These are phyloP conservation scores for Drosophila sucinea DNA, from an alignment of 1,140 invertebrate genomes.

Conservation along the genomic window DNA sequence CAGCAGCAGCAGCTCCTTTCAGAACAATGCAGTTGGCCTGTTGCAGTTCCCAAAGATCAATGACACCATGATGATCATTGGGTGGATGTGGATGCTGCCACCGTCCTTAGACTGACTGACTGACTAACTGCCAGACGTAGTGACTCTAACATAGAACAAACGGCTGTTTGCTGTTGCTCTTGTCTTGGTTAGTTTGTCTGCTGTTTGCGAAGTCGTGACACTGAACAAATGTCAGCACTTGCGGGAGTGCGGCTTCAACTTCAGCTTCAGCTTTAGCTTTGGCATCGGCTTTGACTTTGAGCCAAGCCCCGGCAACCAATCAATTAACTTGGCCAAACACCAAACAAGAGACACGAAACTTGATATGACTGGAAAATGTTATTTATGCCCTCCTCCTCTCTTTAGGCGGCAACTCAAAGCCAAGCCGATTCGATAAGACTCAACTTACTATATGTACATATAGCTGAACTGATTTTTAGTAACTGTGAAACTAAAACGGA, in stretches of 20 bases:
- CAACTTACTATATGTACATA: slow-evolving; percentile 11
- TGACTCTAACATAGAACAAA: slow-evolving; percentile 63
- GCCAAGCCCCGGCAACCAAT: slow-evolving; percentile 66
- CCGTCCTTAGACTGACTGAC: slow-evolving; percentile 38
- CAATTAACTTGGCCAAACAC: slow-evolving; percentile 69
- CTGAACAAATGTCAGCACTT: slow-evolving; percentile 79
- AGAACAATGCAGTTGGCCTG: slow-evolving; percentile 73
- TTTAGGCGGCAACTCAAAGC: slow-evolving; percentile 49
- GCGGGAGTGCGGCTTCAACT: slow-evolving; percentile 64
- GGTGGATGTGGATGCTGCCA: slow-evolving; percentile 49
- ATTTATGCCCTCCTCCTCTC: slow-evolving; percentile 40
- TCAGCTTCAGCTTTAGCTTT: slow-evolving; percentile 44
- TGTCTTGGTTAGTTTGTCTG: slow-evolving; percentile 29
- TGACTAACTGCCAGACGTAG: slow-evolving; percentile 33
- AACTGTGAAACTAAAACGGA: slow-evolving; percentile 23
- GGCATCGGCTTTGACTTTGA: slow-evolving; percentile 66
- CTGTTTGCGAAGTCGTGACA: slow-evolving; percentile 69
- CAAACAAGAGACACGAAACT: slow-evolving; percentile 61
- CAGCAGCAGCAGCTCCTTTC: slow-evolving; percentile 46
- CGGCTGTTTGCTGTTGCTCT: slow-evolving; percentile 18
- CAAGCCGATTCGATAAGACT: slow-evolving; percentile 35
- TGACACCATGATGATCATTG: slow-evolving; percentile 74
- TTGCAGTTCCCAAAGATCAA: slow-evolving; percentile 59
- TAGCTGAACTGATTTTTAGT: slow-evolving; percentile 1
- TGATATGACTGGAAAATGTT: slow-evolving; percentile 75